Evolutionary conservation across 2,888 invertebrate species (phyloP).

Genomic region (Cacoxenus indagator): DNA sequence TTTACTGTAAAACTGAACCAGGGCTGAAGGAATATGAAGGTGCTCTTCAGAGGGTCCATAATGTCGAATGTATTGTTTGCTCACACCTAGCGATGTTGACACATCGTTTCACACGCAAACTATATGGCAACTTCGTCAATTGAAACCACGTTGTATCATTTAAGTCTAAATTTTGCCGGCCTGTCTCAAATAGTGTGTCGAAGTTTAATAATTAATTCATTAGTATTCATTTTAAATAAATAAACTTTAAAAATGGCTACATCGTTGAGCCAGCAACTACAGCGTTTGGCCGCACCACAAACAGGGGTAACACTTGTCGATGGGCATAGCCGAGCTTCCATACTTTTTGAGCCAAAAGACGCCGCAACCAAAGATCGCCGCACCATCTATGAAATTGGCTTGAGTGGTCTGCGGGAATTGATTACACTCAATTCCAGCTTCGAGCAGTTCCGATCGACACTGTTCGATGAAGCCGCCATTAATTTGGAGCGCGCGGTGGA

Average conservation of each 20-base stretch:
- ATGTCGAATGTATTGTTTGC: too few species aligned
- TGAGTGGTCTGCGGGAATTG: constrained; percentile 88
- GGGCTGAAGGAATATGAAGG: too few species aligned
- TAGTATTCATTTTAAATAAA: background rate
- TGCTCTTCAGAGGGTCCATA: too few species aligned
- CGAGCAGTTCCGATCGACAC: constrained; percentile 78
- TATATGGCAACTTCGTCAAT: too few species aligned
- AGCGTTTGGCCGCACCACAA: constrained; percentile 82
- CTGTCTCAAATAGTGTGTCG: background rate
- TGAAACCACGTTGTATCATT: background rate
- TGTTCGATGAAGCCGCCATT: constrained; percentile 84
- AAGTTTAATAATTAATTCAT: too few species aligned
- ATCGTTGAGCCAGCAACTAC: constrained; percentile 84
- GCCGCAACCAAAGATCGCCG: constrained; percentile 89
- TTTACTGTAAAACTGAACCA: too few species aligned
- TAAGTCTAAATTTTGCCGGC: background rate
- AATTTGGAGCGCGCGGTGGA: constrained; percentile 87
- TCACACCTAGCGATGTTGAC: too few species aligned
- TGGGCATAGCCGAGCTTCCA: constrained; percentile 81
- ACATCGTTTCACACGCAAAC: too few species aligned
- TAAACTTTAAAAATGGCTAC: constrained; percentile 73
- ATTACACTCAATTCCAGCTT: constrained; percentile 81
- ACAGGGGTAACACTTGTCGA: constrained; percentile 78
- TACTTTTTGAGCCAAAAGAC: constrained; percentile 91
- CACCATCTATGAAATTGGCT: constrained; percentile 88